Evolutionary conservation across 2,113 vertebrate species (phyloP).

Genomic region (Chascanopsetta lugubris): DNA sequence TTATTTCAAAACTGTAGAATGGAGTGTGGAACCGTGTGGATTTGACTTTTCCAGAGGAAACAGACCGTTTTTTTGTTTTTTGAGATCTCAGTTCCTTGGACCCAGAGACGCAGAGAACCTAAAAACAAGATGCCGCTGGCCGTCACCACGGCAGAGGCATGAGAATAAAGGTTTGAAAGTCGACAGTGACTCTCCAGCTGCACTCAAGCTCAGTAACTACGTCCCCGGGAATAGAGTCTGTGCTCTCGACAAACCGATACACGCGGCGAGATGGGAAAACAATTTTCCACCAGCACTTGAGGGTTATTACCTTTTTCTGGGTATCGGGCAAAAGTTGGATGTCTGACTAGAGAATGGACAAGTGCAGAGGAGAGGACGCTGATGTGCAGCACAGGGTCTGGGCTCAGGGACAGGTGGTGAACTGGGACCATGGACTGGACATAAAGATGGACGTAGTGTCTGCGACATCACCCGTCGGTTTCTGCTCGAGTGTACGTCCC

Average conservation of each 20-base stretch:
- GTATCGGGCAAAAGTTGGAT: slow-evolving; percentile 45
- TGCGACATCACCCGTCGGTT: no score
- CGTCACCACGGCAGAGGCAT: background rate
- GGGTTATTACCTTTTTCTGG: slow-evolving; percentile 44
- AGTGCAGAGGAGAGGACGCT: slow-evolving; percentile 5
- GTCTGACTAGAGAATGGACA: slow-evolving; percentile 31
- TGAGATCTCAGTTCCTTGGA: no score
- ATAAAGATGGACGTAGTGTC: no score
- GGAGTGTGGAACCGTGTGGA: background rate
- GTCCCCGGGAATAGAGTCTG: slow-evolving; percentile 15
- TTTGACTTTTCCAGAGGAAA: background rate
- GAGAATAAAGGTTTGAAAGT: background rate
- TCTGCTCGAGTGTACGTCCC: no score
- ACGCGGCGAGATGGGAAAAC: slow-evolving; percentile 20
- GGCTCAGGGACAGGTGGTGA: slow-evolving; percentile 5
- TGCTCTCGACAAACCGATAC: slow-evolving; percentile 16
- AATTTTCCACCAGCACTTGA: slow-evolving; percentile 31
- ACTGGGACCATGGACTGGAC: no score
- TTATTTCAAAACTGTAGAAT: background rate
- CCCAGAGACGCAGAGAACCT: no score
- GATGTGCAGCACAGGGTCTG: slow-evolving; percentile 7
- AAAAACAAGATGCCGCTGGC: no score
- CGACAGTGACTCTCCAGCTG: background rate
- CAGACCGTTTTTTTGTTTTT: background rate
- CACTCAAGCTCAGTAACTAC: background rate